These are phyloP conservation scores for Actinernus sp. DNA, from an alignment of 92 coral and sea anemone genomes.

Conservation along the genomic window DNA sequence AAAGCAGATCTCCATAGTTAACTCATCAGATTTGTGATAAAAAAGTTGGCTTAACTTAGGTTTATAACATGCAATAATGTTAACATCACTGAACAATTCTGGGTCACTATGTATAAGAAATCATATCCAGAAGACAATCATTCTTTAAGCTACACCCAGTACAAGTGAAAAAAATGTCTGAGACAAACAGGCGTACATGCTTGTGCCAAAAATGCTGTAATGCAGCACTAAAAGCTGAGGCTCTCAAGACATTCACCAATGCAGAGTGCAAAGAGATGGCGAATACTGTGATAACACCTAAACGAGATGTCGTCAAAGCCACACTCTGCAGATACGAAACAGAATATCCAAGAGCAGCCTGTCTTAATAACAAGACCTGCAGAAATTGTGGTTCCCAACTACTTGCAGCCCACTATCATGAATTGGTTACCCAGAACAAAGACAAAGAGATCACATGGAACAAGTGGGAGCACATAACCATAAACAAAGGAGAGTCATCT, in stretches of 20 bases:
- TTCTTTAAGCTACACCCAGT: neutral
- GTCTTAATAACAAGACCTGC: constrained; percentile 15
- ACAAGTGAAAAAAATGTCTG: constrained; percentile 16
- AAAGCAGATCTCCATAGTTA: too few species aligned
- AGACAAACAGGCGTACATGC: constrained; percentile 19
- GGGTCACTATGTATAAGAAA: neutral
- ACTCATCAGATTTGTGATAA: too few species aligned
- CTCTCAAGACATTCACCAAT: constrained; percentile 12
- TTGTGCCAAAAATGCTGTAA: constrained; percentile 29
- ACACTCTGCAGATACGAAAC: constrained; percentile 12
- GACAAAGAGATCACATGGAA: constrained; percentile 19
- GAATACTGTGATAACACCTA: constrained; percentile 18
- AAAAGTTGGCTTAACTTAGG: too few species aligned
- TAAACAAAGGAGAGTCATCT: constrained; percentile 8
- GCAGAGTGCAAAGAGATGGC: constrained; percentile 23
- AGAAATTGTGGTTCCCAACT: constrained; percentile 16
- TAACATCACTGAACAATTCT: too few species aligned
- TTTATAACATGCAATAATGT: too few species aligned
- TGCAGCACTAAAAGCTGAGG: constrained; percentile 15
- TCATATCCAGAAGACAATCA: neutral
- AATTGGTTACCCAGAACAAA: constrained; percentile 8
- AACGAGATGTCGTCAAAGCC: constrained; percentile 25
- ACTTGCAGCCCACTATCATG: constrained; percentile 1
- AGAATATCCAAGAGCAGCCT: constrained; percentile 13
- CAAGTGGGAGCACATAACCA: constrained; percentile 16